A percentile compares a stretch with the other conserved stretches of the same genome.
These are phyloP conservation scores for Meandrusa payeni DNA, from an alignment of 2,888 invertebrate species.

Conservation along the genomic window DNA sequence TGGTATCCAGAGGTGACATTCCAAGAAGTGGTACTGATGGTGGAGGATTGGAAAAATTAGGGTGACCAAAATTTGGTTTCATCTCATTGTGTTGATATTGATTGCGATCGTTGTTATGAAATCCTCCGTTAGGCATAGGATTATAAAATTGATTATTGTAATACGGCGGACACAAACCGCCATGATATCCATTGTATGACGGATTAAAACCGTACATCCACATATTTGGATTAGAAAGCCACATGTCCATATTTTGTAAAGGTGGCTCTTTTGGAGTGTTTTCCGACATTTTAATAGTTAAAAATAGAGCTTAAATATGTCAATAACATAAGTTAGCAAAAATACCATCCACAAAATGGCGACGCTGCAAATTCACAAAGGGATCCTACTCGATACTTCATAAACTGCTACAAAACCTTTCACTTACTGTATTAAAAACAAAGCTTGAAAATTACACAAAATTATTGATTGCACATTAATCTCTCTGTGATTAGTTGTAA, in stretches of 20 bases:
- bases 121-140: slow-evolving; percentile 55
- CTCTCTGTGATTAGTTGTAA: no score
- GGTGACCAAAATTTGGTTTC: slow-evolving; percentile 47
- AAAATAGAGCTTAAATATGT: slow-evolving; percentile 7
- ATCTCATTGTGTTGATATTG: slow-evolving; percentile 57
- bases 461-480: no score
- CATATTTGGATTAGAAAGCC: slow-evolving; percentile 63
- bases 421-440: slow-evolving; percentile 5
- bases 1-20: slow-evolving; percentile 67
- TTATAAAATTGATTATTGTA: slow-evolving; percentile 71
- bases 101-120: slow-evolving; percentile 40
- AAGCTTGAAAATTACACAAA: no score
- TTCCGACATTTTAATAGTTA: slow-evolving; percentile 52
- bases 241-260: slow-evolving; percentile 67
- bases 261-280: slow-evolving; percentile 69
- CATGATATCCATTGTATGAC: slow-evolving; percentile 63
- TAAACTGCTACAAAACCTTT: slow-evolving; percentile 11
- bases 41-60: slow-evolving; percentile 58
- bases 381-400: slow-evolving; percentile 9
- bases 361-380: slow-evolving; percentile 14
- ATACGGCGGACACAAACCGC: slow-evolving; percentile 71
- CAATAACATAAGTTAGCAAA: slow-evolving; percentile 9
- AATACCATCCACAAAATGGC: slow-evolving; percentile 27
- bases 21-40: slow-evolving; percentile 61
- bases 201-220: slow-evolving; percentile 71